Evolutionary conservation across 2,888 invertebrate species (phyloP), one percentile per base, ranked within the genome.

Genomic region (Gonocerus acuteangulatus): DNA sequence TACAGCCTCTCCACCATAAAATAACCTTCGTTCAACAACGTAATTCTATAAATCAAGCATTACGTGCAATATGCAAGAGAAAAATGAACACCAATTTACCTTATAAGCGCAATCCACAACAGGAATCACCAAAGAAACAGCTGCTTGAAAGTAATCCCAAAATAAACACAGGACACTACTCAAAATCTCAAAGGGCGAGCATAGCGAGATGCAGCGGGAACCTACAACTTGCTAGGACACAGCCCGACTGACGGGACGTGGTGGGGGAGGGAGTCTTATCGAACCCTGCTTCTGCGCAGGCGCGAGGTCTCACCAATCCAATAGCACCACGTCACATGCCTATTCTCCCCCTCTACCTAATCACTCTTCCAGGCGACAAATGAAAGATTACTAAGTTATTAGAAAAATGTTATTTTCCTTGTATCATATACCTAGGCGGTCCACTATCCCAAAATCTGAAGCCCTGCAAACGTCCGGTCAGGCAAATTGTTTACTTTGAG

Each of bases 311-410:
- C 36, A n/a, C 62, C 62, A 62, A 62, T 62, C 7, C 3, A 2
- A 7, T 13, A 2, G 15, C 11, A 58, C 61, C 61, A 63, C 63
- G 63, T 61, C 63, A 61, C 61, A 2, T 27, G 52, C 22, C 32
- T 22, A 23, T 34, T 51, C 27, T 27, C 54, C 56, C 60, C 48
- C 60, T 16, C 63, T 47, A 48, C 49, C 56, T 60, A 63, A 62
- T 52, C 62, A 54, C 59, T 48, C 39, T 62, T 52, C 47, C 51
- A 59, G 57, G 52, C 48, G 57, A 62, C 62, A 62, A 62, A 62
- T 62, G 62, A 62, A 62, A 62, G 59, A 62, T 62, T 60, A 59
- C 42, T 54, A 36, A 22, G 36, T 44, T 54, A 54, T 54, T 54
- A 54, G 22, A 54, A 16, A 44, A 44, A 36, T 54, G 39, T 54